phyloP scores from a whole-genome alignment of 2,888 invertebrate species.

The Tortricodes alternella region DNA sequence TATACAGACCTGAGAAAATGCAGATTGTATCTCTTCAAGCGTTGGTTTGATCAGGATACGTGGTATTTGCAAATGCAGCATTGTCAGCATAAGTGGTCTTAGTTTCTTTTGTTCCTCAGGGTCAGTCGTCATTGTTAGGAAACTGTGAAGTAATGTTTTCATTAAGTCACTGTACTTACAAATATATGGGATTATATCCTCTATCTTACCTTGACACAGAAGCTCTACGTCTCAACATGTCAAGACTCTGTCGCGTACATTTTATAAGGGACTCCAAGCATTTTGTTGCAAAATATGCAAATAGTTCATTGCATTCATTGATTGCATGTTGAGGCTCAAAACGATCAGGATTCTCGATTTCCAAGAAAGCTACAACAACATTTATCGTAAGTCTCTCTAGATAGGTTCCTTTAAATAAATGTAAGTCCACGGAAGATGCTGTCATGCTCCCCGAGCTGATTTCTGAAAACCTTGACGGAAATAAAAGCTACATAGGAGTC shows the following conservation, averaged over 20 bases:
- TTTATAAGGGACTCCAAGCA: slow-evolving; percentile 88
- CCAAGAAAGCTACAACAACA: slow-evolving; percentile 80
- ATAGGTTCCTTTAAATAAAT: too few relatives aligned
- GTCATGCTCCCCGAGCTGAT: too few relatives aligned
- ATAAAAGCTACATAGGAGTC: too few relatives aligned
- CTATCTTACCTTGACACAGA: slow-evolving; percentile 70
- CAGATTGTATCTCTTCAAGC: slow-evolving; percentile 87
- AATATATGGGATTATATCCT: slow-evolving; percentile 33
- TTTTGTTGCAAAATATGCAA: slow-evolving; percentile 90
- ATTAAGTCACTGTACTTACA: too few relatives aligned
- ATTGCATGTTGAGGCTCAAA: slow-evolving; percentile 84
- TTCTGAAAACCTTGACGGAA: too few relatives aligned
- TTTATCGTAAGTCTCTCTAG: background rate
- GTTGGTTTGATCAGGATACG: slow-evolving; percentile 83
- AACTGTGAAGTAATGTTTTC: slow-evolving; percentile 52
- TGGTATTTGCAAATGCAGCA: slow-evolving; percentile 86
- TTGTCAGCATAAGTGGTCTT: slow-evolving; percentile 83
- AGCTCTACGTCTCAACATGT: slow-evolving; percentile 85
- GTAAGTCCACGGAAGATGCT: too few relatives aligned
- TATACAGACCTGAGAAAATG: slow-evolving; percentile 83
- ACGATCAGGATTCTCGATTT: slow-evolving; percentile 83
- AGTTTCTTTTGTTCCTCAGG: slow-evolving; percentile 74
- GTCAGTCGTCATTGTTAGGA: slow-evolving; percentile 74
- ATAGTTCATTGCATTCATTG: slow-evolving; percentile 91
- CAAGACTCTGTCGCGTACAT: slow-evolving; percentile 88